phyloP scores from a whole-genome alignment of 2,797 vertebrate genomes.

The Amphiprion clarkii region DNA sequence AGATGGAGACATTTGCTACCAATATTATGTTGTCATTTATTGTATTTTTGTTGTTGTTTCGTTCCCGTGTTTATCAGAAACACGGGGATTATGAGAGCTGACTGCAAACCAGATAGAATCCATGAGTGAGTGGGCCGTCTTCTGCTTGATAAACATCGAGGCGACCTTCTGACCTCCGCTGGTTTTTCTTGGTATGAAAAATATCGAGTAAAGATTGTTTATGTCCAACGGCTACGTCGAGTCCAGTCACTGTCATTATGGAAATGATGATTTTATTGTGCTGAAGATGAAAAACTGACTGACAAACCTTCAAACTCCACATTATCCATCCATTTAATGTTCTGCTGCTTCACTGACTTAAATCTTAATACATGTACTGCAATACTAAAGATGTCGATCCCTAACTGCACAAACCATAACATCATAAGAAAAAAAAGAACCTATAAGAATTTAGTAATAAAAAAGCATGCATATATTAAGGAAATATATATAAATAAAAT shows the following conservation, averaged over 20 bases:
- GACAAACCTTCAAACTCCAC: background rate
- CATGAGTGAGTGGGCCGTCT: conserved; percentile 17
- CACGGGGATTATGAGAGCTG: background rate
- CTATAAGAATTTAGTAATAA: too few species aligned
- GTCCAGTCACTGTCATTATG: background rate
- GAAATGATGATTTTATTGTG: background rate
- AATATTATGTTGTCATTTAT: background rate
- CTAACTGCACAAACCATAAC: too few species aligned
- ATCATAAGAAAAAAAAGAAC: too few species aligned
- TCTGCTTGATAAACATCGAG: background rate
- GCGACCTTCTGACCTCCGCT: background rate
- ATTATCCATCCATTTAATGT: too few species aligned
- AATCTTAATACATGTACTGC: too few species aligned
- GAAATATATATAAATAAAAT: too few species aligned
- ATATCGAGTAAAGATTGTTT: too few species aligned
- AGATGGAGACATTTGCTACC: background rate
- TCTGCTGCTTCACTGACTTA: too few species aligned
- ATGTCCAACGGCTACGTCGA: background rate
- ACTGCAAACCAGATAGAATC: conserved; percentile 11
- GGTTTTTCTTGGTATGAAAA: too few species aligned
- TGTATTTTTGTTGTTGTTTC: background rate
- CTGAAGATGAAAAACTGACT: background rate
- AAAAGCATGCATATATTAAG: too few species aligned
- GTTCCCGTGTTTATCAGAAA: background rate
- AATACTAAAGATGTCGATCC: too few species aligned